Evolutionary conservation across 2,113 vertebrate genomes (phyloP), one percentile per base, ranked within the genome.

Genomic region (Corvus hawaiiensis): DNA sequence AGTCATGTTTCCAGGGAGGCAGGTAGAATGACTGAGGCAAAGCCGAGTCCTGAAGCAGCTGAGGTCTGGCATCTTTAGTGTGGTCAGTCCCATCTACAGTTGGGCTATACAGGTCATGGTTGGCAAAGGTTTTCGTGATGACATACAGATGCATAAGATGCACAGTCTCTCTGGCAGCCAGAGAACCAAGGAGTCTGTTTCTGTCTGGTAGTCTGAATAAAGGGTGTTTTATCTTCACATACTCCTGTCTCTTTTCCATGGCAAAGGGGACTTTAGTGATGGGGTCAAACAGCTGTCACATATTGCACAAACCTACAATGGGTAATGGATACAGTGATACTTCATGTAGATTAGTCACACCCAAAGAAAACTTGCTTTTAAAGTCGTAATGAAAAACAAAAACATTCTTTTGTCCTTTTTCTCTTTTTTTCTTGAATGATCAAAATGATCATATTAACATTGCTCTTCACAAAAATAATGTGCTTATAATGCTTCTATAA

Each of bases 311-410:
- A 78, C 68, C 76, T 95, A 88, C 88, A 81, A 78, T 80, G 76
- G 79, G 61, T 94, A 96, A 94, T 84, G 83, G 92, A 94, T 96
- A 96, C 83, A 97, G 93, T 96, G 95, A 94, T 90, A 92, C 80
- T 95, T 97, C 90, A 73, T 84, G 37, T 81, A 89, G 88, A 94
- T 96, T 96, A 95, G 92, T 96, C 90, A 95, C 69, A 92, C 73
- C 46, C 41, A 64, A 89, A 81, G 73, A 87, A 94, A 93, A 92
- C 35, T 92, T 85, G 30, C 67, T 96, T 96, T 95, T 75, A 86
- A 94, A 94, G 69, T 73, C 46, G 26, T 46, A 94, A 92, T 56
- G 26, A 75, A 92, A 96, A 97, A 23, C 58, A 85, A 83, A 93
- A 95, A 75, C n/a, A 78, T 89, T 94, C 80, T 52, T 96, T 89